phyloP scores from a whole-genome alignment of 2,797 vertebrate genomes.

The Syncerus caffer region DNA sequence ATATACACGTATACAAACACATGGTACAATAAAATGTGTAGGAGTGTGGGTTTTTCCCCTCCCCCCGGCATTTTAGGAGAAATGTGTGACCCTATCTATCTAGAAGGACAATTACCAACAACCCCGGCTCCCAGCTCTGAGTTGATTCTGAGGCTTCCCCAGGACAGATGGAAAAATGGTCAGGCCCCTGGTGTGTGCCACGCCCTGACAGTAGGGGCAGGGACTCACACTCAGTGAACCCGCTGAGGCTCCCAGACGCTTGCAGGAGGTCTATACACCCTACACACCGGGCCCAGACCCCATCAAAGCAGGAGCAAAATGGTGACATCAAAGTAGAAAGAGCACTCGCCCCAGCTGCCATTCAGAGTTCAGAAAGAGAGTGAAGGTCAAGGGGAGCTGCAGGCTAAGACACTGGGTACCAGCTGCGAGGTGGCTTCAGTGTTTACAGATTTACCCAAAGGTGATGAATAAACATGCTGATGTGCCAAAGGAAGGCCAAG shows the following conservation, averaged over 20 bases:
- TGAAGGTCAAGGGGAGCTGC: background rate
- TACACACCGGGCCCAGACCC: background rate
- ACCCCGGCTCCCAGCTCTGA: background rate
- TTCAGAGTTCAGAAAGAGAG: background rate
- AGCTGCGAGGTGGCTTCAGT: background rate
- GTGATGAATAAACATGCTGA: background rate
- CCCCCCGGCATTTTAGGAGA: conserved; percentile 32
- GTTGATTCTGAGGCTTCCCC: background rate
- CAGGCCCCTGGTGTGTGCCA: background rate
- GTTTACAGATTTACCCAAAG: background rate
- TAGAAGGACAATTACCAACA: conserved; percentile 72
- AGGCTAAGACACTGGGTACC: background rate
- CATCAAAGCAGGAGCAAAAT: background rate
- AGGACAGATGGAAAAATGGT: background rate
- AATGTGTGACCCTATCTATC: conserved; percentile 59
- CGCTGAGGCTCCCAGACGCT: background rate
- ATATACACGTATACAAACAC: conserved; percentile 36
- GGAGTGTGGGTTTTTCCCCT: conserved; percentile 25
- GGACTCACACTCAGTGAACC: background rate
- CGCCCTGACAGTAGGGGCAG: background rate
- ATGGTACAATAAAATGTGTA: conserved; percentile 71
- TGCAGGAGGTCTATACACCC: background rate
- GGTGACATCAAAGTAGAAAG: background rate
- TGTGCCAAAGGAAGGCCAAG: background rate
- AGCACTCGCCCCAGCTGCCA: background rate